A percentile compares a stretch with the other conserved stretches of the same genome.
phyloP scores from a whole-genome alignment of 2,113 vertebrate genomes.

The Equus quagga region DNA sequence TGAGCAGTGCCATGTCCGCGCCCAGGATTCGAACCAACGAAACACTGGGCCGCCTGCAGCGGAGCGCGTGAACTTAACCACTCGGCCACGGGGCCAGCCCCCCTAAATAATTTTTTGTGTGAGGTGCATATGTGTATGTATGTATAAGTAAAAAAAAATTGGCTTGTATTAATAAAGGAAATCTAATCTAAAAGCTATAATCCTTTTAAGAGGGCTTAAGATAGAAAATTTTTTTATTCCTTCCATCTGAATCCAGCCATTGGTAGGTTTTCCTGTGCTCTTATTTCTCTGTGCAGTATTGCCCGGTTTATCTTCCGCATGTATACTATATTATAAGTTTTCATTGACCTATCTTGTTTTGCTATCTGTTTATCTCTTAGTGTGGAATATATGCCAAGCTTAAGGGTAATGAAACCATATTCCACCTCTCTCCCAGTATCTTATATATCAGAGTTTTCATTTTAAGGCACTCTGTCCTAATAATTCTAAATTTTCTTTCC shows the following conservation, averaged over 20 bases:
- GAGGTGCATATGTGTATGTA: not conserved
- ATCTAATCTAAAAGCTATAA: not conserved
- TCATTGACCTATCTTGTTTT: not conserved
- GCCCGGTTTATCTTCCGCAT: not conserved
- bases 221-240: not conserved
- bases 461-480: not conserved
- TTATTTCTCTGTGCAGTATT: not conserved
- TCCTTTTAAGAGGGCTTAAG: not conserved
- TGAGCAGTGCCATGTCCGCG: too few species aligned
- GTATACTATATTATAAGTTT: not conserved
- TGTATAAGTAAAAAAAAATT: not conserved
- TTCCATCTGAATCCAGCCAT: not conserved
- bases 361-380: not conserved
- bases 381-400: not conserved
- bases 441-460: not conserved
- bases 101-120: not conserved
- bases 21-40: too few species aligned
- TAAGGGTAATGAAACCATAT: not conserved
- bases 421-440: not conserved
- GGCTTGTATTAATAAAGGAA: slow-evolving; percentile 12
- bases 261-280: not conserved
- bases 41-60: too few species aligned
- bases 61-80: too few species aligned
- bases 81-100: too few species aligned
- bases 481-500: not conserved